Base-by-base conservation (phyloP, 2,888 invertebrate species). In the Cheilosia pagana region DNA sequence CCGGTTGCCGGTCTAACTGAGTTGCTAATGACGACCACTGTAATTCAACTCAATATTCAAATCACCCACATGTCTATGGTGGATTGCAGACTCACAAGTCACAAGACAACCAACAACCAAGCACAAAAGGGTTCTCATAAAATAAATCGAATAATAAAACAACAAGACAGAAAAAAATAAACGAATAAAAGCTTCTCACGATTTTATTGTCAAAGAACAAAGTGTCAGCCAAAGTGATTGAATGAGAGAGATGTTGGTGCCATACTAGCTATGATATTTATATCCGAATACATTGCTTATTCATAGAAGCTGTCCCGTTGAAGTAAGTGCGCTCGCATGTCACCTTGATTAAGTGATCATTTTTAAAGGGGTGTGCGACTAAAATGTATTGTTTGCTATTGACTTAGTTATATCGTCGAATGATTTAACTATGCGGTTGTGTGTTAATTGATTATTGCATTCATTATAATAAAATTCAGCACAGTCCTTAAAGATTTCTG, bases 1-100 rank as follows among this genome's bases (percentile, higher is more conserved):
- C 52, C 55, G 62, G 68, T 68, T 70, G 72, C 55, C 25, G 23
- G 28, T 43, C 21, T 74, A 60, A 39, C 19, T 50, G 60, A 28
- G 28, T 59, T 63, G 19, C 41, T 45, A 28, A 21, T 53, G 53
- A 53, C 60, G 60, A 19, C 21, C 4, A 23, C 63, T 52, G 67
- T 67, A 41, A 53, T 74, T 79, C 48, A 70, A 71, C 43, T 70
- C 70, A 62, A 77, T 71, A 82, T 82, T 72, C 82, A 82, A 82
- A 82, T 82, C 77, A 82, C 82, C 82, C 82, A 78, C 78, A 82
- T 82, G 82, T 57, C 62, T 6, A 7, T 72, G 53, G 5, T 25
- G 21, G 19, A 16, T 52, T 62, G 48, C 28, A 76, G 41, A 45
- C 59, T 65, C 25, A 35, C 21, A 19, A 45, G 16, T 2, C 45